Evolutionary conservation across 2,888 invertebrate genomes (phyloP), one percentile per base, ranked within the genome.

Genomic region (Thymelicus sylvestris): DNA sequence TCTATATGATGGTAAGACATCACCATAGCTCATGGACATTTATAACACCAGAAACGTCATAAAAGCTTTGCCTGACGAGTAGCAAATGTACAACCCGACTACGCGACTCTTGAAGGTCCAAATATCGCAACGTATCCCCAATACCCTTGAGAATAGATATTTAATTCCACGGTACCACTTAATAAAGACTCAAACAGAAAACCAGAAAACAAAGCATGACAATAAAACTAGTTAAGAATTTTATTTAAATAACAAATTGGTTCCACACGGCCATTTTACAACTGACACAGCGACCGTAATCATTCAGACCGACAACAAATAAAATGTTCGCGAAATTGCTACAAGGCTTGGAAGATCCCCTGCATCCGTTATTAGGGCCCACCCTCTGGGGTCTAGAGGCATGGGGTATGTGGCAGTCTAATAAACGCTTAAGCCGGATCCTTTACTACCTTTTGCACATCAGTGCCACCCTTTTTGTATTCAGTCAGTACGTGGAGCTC

Each of bases 401-500:
- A 64, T 89, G 86, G 82, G 89, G 87, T 0, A 79, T 92, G 71
- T 91, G 85, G 86, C 84, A 86, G 73, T 79, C 86, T 5, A 74
- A 76, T 47, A 69, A 68, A 47, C 74, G 79, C 2, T 24, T 79
- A 0, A 79, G 66, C n/a, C 75, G 76, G 31, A 76, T 74, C 31
- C 50, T 85, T 8, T 83, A 81, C 65, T 85, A 85, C 72, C 66
- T 78, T 0, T 67, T 90, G 2, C 90, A 89, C 73, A 55, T 85
- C 0, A 38, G 77, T 12, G 86, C 84, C 0, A 78, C 82, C 1
- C 24, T 89, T 1, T 89, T 89, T 66, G 86, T 91, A 1, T 2
- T 90, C 3, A 85, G 83, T n/a, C 88, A 91, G 75, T 91, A 88
- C 64, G 62, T 89, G 1, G 91, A 92, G 72, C 83, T 92, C 1